Base-by-base conservation (phyloP, 2,113 vertebrate species). In the Fulmarus glacialis region DNA sequence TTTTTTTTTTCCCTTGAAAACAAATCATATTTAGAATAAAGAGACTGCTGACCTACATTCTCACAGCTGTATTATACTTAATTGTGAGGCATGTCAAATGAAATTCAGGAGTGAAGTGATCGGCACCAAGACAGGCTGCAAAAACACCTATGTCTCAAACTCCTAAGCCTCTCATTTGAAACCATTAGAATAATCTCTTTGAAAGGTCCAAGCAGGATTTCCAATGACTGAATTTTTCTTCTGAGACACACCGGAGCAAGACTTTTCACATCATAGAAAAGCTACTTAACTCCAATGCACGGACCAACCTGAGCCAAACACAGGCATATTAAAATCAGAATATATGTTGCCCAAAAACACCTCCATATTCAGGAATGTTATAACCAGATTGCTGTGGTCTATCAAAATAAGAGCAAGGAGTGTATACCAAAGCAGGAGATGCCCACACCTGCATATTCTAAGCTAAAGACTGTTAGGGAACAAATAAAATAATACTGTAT, bases 21-120 rank as follows among this genome's bases (percentile, higher is more conserved):
- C 96, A 95, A 93, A 82, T 79, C 94, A 87, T 63, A 72, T 29
- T 15, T 67, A 59, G 84, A 94, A 91, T 87, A 93, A 95, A 93
- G 85, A 82, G 43, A 90, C 66, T 0, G 26, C 52, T 95, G 94
- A 92, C 96, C 95, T 95, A 96, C 82, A 92, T 96, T 94, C 82
- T 91, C 56, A 55, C 78, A 85, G 66, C 73, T 91, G 55, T 83
- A 62, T 71, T 90, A 84, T 9, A 85, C 59, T 90, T 93, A 82
- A 92, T 92, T 82, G 73, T 85, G 70, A 93, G 70, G 38, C 71
- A 45, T 1, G 43, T 43, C 92, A 90, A 82, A 90, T 4, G 80
- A 88, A 86, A 90, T 64, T 79, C 75, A 36, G 67, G 53, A 93
- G 53, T 42, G 40, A 82, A 68, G 38, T n/a, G 60, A 93, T 85